A percentile compares a stretch with the other conserved stretches of the same genome.
Conservation (phyloP, 37 sponge, comb jelly and placozoan species). For the Axinella damicornis region DNA sequence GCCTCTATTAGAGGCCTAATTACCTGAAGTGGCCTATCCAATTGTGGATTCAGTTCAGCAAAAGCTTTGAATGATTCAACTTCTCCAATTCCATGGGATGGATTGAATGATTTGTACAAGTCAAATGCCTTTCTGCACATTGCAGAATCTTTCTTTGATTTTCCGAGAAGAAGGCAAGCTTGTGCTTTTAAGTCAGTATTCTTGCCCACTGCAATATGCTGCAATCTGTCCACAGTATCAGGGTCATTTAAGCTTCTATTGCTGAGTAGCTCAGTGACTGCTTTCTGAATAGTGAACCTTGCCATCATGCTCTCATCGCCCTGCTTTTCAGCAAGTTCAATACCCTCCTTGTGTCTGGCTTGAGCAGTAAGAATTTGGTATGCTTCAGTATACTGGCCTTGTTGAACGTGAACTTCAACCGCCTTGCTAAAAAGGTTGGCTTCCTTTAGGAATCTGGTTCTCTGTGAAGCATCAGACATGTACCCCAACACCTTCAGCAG, state of each 20-base stretch:
- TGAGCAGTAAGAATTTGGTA: constrained; percentile 23
- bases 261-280: background rate
- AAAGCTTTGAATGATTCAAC: constrained; percentile 25
- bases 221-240: background rate
- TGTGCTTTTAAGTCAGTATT: background rate
- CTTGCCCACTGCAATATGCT: background rate
- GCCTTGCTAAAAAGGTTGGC: constrained; percentile 8
- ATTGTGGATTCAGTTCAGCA: too few species aligned
- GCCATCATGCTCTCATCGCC: background rate
- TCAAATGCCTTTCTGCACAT: background rate
- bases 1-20: background rate
- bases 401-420: constrained; percentile 3
- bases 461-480: background rate
- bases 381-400: constrained; percentile 1
- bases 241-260: background rate
- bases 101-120: background rate
- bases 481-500: constrained; percentile 5
- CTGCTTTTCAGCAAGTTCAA: constrained; percentile 8
- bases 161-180: constrained; percentile 15
- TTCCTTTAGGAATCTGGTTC: constrained; percentile 12
- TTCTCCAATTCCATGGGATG: background rate
- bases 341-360: constrained; percentile 30
- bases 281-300: constrained; percentile 1
- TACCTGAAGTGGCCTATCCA: background rate
- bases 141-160: background rate